These are phyloP conservation scores for Caenorhabditis sp. DNA, from an alignment of 2,888 invertebrate genomes.

Conservation along the genomic window DNA sequence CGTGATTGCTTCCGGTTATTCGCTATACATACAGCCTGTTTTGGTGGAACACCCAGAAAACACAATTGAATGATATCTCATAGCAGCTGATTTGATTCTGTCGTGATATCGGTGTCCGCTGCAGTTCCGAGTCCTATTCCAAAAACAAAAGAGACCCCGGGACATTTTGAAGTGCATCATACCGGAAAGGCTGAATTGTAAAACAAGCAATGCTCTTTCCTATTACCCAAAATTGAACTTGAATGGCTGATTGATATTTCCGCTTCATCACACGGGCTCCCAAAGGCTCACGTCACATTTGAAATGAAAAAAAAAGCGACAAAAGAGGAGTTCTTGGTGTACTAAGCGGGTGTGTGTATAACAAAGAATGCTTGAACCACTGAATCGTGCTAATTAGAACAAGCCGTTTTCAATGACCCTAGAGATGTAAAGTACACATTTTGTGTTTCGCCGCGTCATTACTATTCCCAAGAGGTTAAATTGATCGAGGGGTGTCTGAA, in stretches of 20 bases:
- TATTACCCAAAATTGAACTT: slow-evolving; percentile 49
- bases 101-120: background rate
- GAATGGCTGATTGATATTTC: slow-evolving; percentile 62
- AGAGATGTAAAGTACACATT: slow-evolving; percentile 31
- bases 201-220: slow-evolving; percentile 6
- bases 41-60: background rate
- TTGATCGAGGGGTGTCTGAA: background rate
- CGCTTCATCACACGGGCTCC: slow-evolving; percentile 23
- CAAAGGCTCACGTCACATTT: slow-evolving; percentile 40
- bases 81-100: slow-evolving; percentile 5
- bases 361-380: slow-evolving; percentile 18
- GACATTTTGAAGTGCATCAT: slow-evolving; percentile 35
- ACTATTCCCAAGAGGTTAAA: background rate
- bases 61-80: background rate
- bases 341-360: slow-evolving; percentile 21
- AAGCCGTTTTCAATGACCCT: background rate
- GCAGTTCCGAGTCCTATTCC: background rate
- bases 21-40: background rate
- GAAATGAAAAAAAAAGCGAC: slow-evolving; percentile 7
- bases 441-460: slow-evolving; percentile 4
- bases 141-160: background rate
- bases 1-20: slow-evolving; percentile 20
- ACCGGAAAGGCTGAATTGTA: slow-evolving; percentile 38
- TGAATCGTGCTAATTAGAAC: slow-evolving; percentile 47
- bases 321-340: slow-evolving; percentile 15